phyloP scores from a whole-genome alignment of 2,797 vertebrate genomes.

The Parambassis ranga region DNA sequence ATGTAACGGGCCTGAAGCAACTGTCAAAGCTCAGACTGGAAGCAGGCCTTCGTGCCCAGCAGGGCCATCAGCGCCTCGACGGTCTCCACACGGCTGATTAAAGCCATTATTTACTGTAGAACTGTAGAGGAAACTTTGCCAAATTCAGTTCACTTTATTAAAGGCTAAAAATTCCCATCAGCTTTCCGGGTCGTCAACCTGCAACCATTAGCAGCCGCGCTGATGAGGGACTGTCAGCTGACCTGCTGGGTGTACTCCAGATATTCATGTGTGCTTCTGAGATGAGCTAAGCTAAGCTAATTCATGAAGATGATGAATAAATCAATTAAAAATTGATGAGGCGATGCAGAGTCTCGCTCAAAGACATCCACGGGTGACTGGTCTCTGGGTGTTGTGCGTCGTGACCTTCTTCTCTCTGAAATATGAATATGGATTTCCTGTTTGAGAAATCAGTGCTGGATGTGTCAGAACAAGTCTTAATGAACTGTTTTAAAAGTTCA shows the following conservation, averaged over 20 bases:
- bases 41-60: constrained; percentile 3
- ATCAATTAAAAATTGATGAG: constrained; percentile 59
- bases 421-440: constrained; percentile 60
- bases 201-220: constrained; percentile 25
- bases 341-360: constrained; percentile 37
- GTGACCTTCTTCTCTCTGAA: constrained; percentile 47
- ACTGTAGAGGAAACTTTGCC: constrained; percentile 14
- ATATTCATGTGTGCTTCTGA: constrained; percentile 46
- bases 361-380: constrained; percentile 38
- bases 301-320: constrained; percentile 68
- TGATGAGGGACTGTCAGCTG: constrained; percentile 41
- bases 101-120: constrained; percentile 8
- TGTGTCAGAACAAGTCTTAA: constrained; percentile 42
- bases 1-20: not conserved
- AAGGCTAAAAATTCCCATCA: not conserved
- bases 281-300: constrained; percentile 43
- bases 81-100: constrained; percentile 6
- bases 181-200: constrained; percentile 2
- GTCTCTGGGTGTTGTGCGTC: constrained; percentile 19
- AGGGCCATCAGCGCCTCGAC: not conserved
- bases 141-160: constrained; percentile 31
- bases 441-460: constrained; percentile 12
- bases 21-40: constrained; percentile 21
- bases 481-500: constrained; percentile 56
- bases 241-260: constrained; percentile 26